phyloP scores from a whole-genome alignment of 2,113 vertebrate species.

The Brachirus orientalis region DNA sequence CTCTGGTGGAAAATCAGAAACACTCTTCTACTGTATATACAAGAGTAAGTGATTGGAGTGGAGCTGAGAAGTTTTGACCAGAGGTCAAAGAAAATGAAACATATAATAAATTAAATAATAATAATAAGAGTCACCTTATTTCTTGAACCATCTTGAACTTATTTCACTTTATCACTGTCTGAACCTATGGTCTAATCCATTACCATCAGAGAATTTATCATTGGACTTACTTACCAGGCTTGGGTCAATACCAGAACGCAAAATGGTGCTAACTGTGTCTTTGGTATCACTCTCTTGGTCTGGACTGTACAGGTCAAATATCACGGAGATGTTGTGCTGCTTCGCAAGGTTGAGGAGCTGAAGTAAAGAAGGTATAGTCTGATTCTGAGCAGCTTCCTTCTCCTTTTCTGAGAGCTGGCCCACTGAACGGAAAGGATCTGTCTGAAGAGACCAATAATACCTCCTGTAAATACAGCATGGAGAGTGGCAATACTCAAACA shows the following conservation, averaged over 20 bases:
- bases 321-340: constrained; percentile 82
- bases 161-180: no score
- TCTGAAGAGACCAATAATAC: constrained; percentile 72
- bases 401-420: constrained; percentile 78
- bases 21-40: no score
- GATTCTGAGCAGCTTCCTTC: constrained; percentile 55
- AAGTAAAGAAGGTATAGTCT: constrained; percentile 82
- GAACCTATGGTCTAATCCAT: not conserved
- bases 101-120: no score
- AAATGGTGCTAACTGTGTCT: constrained; percentile 75
- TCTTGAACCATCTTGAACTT: no score
- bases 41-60: no score
- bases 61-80: no score
- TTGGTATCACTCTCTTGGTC: constrained; percentile 76
- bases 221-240: constrained; percentile 79
- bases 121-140: no score
- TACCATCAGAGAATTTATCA: not conserved
- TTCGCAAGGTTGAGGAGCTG: constrained; percentile 79
- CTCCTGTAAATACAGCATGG: not conserved
- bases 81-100: no score
- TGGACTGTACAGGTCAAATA: constrained; percentile 89
- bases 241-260: constrained; percentile 72
- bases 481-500: not conserved
- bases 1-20: no score
- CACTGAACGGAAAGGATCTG: constrained; percentile 82